These are phyloP conservation scores for Drosophila nigritarsus DNA, from an alignment of 2,888 invertebrate genomes.

Conservation along the genomic window DNA sequence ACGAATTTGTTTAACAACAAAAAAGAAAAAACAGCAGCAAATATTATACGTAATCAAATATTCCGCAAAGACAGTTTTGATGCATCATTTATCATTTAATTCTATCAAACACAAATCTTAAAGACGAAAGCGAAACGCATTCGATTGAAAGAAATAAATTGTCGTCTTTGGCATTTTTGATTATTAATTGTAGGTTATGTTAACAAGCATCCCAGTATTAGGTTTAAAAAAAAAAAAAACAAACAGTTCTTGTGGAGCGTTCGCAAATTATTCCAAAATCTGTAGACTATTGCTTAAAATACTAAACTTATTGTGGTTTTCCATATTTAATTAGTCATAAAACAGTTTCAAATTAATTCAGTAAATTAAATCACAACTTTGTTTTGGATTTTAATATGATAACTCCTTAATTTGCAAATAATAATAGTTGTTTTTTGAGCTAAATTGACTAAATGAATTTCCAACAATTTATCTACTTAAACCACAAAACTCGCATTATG, in stretches of 20 bases:
- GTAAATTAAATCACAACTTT: background rate
- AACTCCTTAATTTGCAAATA: background rate
- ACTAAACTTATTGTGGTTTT: background rate
- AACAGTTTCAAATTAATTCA: background rate
- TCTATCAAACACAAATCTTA: conserved; percentile 25
- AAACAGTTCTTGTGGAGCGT: background rate
- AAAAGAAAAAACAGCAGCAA: conserved; percentile 2
- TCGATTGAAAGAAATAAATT: conserved; percentile 71
- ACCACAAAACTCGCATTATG: background rate
- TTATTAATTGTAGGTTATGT: conserved; percentile 47
- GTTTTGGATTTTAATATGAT: background rate
- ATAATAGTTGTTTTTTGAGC: background rate
- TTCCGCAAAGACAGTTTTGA: conserved; percentile 35
- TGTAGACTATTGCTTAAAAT: background rate
- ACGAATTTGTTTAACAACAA: conserved; percentile 57
- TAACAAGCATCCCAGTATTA: background rate
- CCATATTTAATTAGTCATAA: background rate
- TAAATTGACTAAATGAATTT: background rate
- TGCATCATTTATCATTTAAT: conserved; percentile 70
- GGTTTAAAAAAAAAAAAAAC: background rate
- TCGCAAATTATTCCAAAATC: background rate
- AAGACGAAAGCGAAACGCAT: conserved; percentile 46
- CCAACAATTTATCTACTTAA: background rate
- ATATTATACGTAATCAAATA: conserved; percentile 37
- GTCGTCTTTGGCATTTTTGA: conserved; percentile 33